A percentile compares a stretch with the other conserved stretches of the same genome.
Evolutionary conservation across 23 tunicate genomes (phyloP).

Genomic region (Trididemnum nubilum): DNA sequence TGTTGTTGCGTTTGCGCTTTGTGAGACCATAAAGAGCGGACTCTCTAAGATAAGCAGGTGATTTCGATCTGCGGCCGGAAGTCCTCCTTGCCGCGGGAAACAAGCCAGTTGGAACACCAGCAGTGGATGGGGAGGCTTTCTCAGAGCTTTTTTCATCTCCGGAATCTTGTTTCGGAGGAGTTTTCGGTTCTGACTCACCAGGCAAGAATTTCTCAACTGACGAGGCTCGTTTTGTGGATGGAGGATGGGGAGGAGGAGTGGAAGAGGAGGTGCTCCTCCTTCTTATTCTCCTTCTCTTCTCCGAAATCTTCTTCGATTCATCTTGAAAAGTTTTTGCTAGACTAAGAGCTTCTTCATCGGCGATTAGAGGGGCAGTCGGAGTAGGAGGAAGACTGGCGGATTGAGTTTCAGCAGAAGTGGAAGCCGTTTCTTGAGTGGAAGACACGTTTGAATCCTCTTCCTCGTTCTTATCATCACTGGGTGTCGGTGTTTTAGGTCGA

Average conservation of each 20-base stretch:
- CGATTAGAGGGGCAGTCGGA: background rate
- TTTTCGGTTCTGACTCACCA: background rate
- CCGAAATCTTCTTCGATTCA: background rate
- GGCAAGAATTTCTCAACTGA: slow-evolving; percentile 39
- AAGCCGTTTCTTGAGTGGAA: background rate
- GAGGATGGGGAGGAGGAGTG: slow-evolving; percentile 33
- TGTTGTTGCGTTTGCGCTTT: slow-evolving; percentile 56
- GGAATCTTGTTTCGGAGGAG: background rate
- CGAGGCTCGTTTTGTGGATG: slow-evolving; percentile 40
- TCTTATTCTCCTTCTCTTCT: slow-evolving; percentile 25
- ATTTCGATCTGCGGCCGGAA: slow-evolving; percentile 74
- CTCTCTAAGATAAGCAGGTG: slow-evolving; percentile 74
- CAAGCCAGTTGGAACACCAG: slow-evolving; percentile 34
- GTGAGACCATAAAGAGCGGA: slow-evolving; percentile 44
- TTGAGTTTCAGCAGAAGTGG: background rate
- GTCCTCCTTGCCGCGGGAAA: slow-evolving; percentile 51
- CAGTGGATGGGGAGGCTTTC: slow-evolving; percentile 12
- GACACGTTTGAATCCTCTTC: background rate
- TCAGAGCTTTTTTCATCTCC: slow-evolving; percentile 5
- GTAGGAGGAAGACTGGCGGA: background rate
- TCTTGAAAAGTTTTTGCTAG: slow-evolving; percentile 10
- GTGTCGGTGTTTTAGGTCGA: slow-evolving; percentile 17
- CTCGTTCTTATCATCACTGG: background rate
- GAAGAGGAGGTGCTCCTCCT: slow-evolving; percentile 60
- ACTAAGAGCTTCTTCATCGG: background rate